phyloP scores from a whole-genome alignment of 2,888 invertebrate genomes.

The Dryocosmus kuriphilus region DNA sequence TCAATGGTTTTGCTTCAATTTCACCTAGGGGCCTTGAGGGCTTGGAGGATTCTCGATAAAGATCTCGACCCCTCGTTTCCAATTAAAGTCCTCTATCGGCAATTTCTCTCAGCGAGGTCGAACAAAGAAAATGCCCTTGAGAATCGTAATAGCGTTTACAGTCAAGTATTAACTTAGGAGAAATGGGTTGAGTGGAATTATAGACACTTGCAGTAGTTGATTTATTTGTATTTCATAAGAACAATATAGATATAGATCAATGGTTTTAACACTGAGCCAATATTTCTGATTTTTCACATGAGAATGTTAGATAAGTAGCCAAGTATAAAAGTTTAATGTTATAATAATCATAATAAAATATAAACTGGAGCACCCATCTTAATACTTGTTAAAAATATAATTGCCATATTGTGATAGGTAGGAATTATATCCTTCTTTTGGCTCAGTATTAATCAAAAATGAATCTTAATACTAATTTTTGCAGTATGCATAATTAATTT shows the following conservation, averaged over 20 bases:
- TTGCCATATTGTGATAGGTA: too few relatives aligned
- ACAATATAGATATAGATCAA: not conserved
- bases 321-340: too few relatives aligned
- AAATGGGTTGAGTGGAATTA: not conserved
- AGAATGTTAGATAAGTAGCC: too few relatives aligned
- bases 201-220: not conserved
- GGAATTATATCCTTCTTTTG: too few relatives aligned
- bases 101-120: conserved; percentile 7
- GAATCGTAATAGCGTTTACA: conserved; percentile 3
- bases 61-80: conserved; percentile 1
- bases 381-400: too few relatives aligned
- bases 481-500: too few relatives aligned
- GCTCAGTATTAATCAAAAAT: too few relatives aligned
- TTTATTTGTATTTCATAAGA: not conserved
- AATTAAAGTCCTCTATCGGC: not conserved
- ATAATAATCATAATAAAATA: too few relatives aligned
- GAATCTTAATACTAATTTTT: too few relatives aligned
- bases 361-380: too few relatives aligned
- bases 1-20: not conserved
- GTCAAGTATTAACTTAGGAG: conserved; percentile 3
- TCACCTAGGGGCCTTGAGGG: not conserved
- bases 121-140: not conserved
- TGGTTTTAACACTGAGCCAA: too few relatives aligned
- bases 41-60: not conserved
- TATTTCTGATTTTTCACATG: too few relatives aligned